Evolutionary conservation across 1,140 invertebrate species (phyloP), one percentile per base, ranked within the genome.

Genomic region (Macrobrachium rosenbergii): DNA sequence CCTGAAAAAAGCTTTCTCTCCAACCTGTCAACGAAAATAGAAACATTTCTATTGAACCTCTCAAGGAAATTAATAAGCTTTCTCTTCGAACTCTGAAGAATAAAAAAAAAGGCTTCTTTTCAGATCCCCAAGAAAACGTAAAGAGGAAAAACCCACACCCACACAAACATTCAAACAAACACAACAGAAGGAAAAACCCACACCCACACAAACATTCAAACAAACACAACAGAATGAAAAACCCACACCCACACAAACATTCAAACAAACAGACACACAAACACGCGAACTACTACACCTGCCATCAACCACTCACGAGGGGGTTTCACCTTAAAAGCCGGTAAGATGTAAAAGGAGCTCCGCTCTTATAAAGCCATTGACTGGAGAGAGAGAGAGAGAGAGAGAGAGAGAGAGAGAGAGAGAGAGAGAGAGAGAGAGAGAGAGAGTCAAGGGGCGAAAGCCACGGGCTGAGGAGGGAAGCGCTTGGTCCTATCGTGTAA

Each of bases 261-360:
- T 62, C 75, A 77, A 19, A 77, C 75, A 77, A 21, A 77, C 75
- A 77, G 19, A 77, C 75, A 77, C 52, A 77, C 75, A 77, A 10
- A 59, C 73, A 76, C 43, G 45, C 52, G 60, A 23, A 43, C 58
- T 14, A 12, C 8, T 37, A 76, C 43, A 45, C 21, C 12, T 45
- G 52, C 45, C 10, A 14, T 45, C n/a, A 77, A 52, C 2, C 52
- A 2, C 52, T 52, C 52, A 8, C 52, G 7, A 12, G 52, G 28
- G 3, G 3, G 8, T 0, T 52, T 52, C 52, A 52, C 52, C 2
- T 52, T 52, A 52, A 52, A 52, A 52, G 52, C 52, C 52, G 52
- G 52, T 52, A 52, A 52, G 52, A 52, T 52, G 52, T 52, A 52
- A 52, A 52, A 52, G 2, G 52, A 52, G 52, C 52, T 52, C 6